Evolutionary conservation across 1,140 invertebrate species (phyloP), one percentile per base, ranked within the genome.

Genomic region (Solenopsis fugax): DNA sequence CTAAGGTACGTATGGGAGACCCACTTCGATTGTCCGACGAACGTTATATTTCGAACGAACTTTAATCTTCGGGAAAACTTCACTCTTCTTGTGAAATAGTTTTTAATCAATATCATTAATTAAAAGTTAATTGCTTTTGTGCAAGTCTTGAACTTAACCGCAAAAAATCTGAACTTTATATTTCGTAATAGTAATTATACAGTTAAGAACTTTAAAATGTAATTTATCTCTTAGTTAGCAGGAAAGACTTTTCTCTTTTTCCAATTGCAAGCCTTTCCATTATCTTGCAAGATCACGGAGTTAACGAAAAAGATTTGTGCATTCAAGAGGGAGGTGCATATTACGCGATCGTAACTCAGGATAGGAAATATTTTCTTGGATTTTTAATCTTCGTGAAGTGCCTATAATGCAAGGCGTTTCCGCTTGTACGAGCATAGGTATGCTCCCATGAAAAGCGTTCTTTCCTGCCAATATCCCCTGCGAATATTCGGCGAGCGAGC

Each of bases 401-500:
- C 18, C 3, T 50, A 58, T 73, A 41, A 41, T 24, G 12, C 41
- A n/a, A 48, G 45, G 69, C 77, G 21, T 45, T 60, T 84, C 41
- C 69, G 69, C 54, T 75, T 2, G 7, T 75, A 84, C 29, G n/a
- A 48, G 41, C 24, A 34, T 10, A 56, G 24, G 54, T 48, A 72
- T 48, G 37, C 48, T 82, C 34, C 71, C 10, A 3, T 21, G 67
- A 62, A 75, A 60, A 62, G 69, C 37, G 24, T 84, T 58, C 52
- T 71, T 84, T 60, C 72, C 67, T 60, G 56, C 67, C 80, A 58
- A 84, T 84, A 84, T 84, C 24, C 24, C 5, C 41, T 13, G 54
- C 24, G 69, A 84, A 84, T 84, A 75, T 84, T 60, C 69, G 54
- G 69, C 41, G n/a, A 50, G 41, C 56, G 29, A 60, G 41, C 48